Base-by-base conservation (phyloP, 2,888 invertebrate species). In the Liposcelis brunnea region DNA sequence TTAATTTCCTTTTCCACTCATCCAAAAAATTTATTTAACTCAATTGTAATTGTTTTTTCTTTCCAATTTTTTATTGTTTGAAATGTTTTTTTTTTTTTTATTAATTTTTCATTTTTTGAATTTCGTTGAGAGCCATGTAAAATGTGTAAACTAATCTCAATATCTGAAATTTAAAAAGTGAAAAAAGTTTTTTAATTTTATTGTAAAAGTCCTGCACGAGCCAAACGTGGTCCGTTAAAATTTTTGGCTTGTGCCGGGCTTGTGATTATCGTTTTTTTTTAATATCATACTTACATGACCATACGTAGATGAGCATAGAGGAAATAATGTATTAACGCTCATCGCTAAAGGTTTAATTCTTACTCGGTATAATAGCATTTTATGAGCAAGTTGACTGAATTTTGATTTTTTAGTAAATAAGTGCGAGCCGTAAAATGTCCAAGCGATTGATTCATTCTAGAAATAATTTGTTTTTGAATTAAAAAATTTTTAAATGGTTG, bases 111-210 rank as follows among this genome's bases (percentile, higher is more conserved):
- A 40, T 40, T n/a, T n/a, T 40, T 19, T 40, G 40, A 19, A 40
- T 11, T 19, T 40, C 40, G 16, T 40, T 40, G 4, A 40, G 11
- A 40, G 40, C 21, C 40, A 40, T 40, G 11, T 40, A 40, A 40
- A 15, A 40, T 6, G 40, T 40, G 7, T 19, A 19, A n/a, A 40
- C 21, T 7, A 40, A 21, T 8, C 40, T 7, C 6, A n/a, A 19
- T 6, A 40, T 40, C 40, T 40, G 11, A 40, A 40, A 40, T 6
- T 26, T 6, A 40, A n/a, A 18, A 35, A 32, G 10, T n/a, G 16
- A 35, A 35, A 15, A 32, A 32, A 10, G 32, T 32, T 10, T 10
- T 10, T n/a, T 32, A 32, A 32, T n/a, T 32, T 10, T 32, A 10
- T 32, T 10, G 10, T n/a, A 32, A n/a, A 32, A 32, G n/a, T 32